Base-by-base conservation (phyloP, 2,113 vertebrate species). In the Camarhynchus parvulus region DNA sequence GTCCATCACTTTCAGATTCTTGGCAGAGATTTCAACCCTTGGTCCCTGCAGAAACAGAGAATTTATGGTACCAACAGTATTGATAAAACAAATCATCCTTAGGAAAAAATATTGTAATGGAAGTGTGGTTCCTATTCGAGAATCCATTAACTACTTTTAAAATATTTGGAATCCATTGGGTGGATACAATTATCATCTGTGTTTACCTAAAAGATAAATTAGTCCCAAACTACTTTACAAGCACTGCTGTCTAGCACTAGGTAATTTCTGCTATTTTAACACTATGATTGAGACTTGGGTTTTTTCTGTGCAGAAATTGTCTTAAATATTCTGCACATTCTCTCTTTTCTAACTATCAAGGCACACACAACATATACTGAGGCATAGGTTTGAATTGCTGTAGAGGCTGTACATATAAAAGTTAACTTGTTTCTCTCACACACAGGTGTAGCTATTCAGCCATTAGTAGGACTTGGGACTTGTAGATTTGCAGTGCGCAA, bases 1-100 rank as follows among this genome's bases (percentile, higher is more conserved):
- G 97, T 99, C 99, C 99, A 99, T 99, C 94, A 99, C 98, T 96
- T 99, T 99, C 72, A 99, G 98, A 93, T 99, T 99, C 97, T 99
- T 99, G 92, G 99, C 99, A 94, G 99, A 98, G 92, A 99, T 99
- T 97, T 99, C 99, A 78, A 99, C 99, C 96, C 99, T 98, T 88
- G 99, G 98, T 76, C 99, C 99, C 99, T 99, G 89, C 76, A 85
- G 83, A 94, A 95, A 93, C 37, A 96, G 66, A 92, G 23, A 62
- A 41, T 31, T 78, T 83, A 91, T 76, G 50, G 75, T 39, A 90
- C 69, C 41, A 31, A 81, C 63, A 92, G 39, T 77, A 93, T 46
- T 7, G 58, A 77, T 75, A 81, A 94, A 95, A 61, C 76, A 94
- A 80, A 77, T 70, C n/a, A 69, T 72, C 55, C 85, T 61, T 66